Base-by-base conservation (phyloP, 2,888 invertebrate genomes). In the Prosopocoilus inquinatus region DNA sequence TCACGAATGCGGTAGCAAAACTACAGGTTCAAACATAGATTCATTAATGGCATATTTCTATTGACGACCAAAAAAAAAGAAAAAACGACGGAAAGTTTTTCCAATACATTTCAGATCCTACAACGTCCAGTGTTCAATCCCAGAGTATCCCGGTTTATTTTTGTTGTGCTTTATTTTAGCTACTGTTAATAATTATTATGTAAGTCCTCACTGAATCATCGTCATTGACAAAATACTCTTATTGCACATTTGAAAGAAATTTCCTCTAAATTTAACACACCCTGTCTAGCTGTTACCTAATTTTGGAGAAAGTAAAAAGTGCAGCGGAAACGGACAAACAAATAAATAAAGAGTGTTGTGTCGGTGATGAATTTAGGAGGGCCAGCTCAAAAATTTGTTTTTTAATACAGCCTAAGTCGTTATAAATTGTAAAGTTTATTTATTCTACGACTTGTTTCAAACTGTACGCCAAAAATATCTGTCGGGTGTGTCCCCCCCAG, bases 1-100 rank as follows among this genome's bases (percentile, higher is more conserved):
- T 76, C 77, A 75, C 74, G 72, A 72, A 69, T 74, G 74, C 71
- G 76, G 73, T 75, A 72, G 75, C 76, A 74, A 69, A 48, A 70
- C 61, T 62, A 74, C 70, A 72, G 69, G 72, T 74, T 75, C 73
- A 75, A 74, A 74, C 73, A 65, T 62, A 59, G 60, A 64, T 64
- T 68, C 62, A 67, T 48, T 35, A 67, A 70, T 75, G 75, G 74
- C 75, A 75, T 75, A 74, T 73, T 74, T 71, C 66, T 11, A 41
- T 38, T 7, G 12, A 15, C 41, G 8, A 41, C 13, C 15, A 2
- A 12, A 15, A 41, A 41, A 41, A 36, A 36, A 36, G 9, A 41
- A 41, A 41, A 11, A 9, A n/a, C 11, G 4, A n/a, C 11, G 4
- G 11, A 9, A 50, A 48, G 36, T 15, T 38, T 9, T 5, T 35